Conservation (phyloP, 2,113 vertebrate species). For the Proteles cristata region DNA sequence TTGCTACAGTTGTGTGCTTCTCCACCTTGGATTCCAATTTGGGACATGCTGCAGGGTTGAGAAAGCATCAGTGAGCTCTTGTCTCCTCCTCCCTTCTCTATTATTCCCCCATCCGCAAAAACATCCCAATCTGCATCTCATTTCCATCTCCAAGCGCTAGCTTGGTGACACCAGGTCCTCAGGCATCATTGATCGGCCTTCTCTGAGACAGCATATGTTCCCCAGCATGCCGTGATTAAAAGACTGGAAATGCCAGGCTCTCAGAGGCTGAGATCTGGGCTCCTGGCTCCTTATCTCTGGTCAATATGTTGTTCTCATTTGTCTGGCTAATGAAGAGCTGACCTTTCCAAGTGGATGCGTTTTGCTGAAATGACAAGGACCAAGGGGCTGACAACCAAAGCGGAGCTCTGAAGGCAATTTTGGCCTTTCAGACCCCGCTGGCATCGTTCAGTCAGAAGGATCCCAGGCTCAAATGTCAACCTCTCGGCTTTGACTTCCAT, state of each 20-base stretch:
- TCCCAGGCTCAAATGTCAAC: constrained; percentile 61
- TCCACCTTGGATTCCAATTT: neutral
- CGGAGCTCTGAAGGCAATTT: neutral
- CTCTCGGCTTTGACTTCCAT: neutral
- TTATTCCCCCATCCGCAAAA: neutral
- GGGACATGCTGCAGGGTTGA: neutral
- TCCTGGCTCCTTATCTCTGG: constrained; percentile 43
- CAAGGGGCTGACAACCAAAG: constrained; percentile 48
- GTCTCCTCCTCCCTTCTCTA: neutral
- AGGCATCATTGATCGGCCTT: constrained; percentile 55
- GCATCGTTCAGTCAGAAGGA: constrained; percentile 55
- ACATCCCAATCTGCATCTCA: constrained; percentile 40
- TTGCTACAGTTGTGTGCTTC: neutral
- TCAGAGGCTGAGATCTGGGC: constrained; percentile 49
- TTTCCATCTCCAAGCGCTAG: constrained; percentile 43
- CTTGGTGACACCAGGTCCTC: constrained; percentile 53
- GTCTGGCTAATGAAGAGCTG: constrained; percentile 77
- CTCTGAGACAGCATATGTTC: constrained; percentile 23
- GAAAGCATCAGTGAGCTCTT: neutral
- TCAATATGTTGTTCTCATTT: constrained; percentile 77
- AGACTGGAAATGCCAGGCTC: constrained; percentile 66
- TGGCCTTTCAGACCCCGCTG: constrained; percentile 55
- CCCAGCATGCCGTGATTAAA: neutral
- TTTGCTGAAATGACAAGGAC: constrained; percentile 71
- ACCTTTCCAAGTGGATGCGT: constrained; percentile 72